Percentiles rank a stretch among this genome's conserved stretches.
Evolutionary conservation across 2,797 vertebrate species (phyloP).

Genomic region (Pipistrellus pygmaeus): DNA sequence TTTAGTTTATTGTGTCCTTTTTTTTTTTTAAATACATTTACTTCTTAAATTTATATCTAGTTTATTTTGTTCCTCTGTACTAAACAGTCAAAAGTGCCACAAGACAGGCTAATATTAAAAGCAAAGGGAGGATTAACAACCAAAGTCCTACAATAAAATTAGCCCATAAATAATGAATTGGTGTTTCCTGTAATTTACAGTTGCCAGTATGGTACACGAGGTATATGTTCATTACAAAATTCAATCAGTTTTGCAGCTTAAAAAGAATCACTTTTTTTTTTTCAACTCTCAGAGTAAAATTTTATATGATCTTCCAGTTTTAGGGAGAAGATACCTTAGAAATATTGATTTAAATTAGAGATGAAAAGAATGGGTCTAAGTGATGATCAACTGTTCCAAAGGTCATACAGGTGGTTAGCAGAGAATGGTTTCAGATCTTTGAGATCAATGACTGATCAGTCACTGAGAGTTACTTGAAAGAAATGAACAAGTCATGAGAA

Average conservation of each 20-base stretch:
- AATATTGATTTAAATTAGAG: conserved; percentile 33
- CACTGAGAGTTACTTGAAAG: conserved; percentile 2
- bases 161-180: conserved; percentile 21
- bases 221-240: conserved; percentile 37
- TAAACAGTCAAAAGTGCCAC: conserved; percentile 30
- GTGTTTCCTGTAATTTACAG: conserved; percentile 29
- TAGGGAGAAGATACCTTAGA: conserved; percentile 7
- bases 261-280: conserved; percentile 4
- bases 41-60: conserved; percentile 27
- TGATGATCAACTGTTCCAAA: conserved; percentile 17
- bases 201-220: background rate
- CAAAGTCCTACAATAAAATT: conserved; percentile 47
- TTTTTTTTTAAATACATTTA: conserved; percentile 15
- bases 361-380: background rate
- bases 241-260: conserved; percentile 48
- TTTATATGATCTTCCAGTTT: conserved; percentile 27
- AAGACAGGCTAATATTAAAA: conserved; percentile 56
- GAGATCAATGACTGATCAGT: conserved; percentile 1
- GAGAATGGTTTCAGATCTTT: conserved; percentile 36
- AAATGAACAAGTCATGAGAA: conserved; percentile 45
- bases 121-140: background rate
- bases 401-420: background rate
- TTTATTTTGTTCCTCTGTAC: conserved; percentile 5
- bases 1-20: background rate
- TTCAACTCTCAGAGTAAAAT: conserved; percentile 31